These are phyloP conservation scores for Ganaspis sp. DNA, from an alignment of 1,140 invertebrate species.

Conservation along the genomic window DNA sequence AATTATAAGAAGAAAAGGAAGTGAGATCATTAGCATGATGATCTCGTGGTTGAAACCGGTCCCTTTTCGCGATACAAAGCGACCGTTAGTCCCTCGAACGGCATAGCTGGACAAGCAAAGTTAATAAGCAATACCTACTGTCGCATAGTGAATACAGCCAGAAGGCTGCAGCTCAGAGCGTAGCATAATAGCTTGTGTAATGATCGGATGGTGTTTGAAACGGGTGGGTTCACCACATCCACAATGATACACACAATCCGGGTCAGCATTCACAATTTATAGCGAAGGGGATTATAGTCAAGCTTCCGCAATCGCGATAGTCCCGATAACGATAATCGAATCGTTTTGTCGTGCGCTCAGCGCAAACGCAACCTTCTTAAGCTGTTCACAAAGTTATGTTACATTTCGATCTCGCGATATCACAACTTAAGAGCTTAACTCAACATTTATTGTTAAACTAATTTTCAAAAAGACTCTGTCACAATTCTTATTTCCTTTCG, in stretches of 20 bases:
- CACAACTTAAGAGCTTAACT: neutral
- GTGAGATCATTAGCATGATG: constrained; percentile 22
- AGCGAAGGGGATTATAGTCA: constrained; percentile 22
- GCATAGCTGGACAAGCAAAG: constrained; percentile 12
- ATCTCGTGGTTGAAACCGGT: constrained; percentile 4
- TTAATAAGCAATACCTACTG: constrained; percentile 27
- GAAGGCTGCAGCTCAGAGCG: neutral
- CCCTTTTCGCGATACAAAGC: constrained; percentile 26
- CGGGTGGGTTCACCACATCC: constrained; percentile 17
- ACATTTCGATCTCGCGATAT: constrained; percentile 4
- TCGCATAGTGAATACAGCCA: neutral
- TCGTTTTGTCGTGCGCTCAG: constrained; percentile 16
- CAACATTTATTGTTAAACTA: neutral
- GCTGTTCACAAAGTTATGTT: neutral
- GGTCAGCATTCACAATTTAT: constrained; percentile 25
- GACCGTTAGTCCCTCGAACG: constrained; percentile 11
- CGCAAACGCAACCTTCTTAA: constrained; percentile 1
- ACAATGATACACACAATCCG: neutral
- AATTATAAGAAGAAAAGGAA: neutral
- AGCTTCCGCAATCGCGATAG: constrained; percentile 27
- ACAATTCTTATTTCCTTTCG: no score
- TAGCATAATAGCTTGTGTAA: constrained; percentile 26
- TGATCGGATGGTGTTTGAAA: constrained; percentile 29
- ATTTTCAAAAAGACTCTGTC: neutral
- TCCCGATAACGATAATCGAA: constrained; percentile 24